phyloP scores from a whole-genome alignment of 1,140 invertebrate genomes.

The Phthorimaea operculella region DNA sequence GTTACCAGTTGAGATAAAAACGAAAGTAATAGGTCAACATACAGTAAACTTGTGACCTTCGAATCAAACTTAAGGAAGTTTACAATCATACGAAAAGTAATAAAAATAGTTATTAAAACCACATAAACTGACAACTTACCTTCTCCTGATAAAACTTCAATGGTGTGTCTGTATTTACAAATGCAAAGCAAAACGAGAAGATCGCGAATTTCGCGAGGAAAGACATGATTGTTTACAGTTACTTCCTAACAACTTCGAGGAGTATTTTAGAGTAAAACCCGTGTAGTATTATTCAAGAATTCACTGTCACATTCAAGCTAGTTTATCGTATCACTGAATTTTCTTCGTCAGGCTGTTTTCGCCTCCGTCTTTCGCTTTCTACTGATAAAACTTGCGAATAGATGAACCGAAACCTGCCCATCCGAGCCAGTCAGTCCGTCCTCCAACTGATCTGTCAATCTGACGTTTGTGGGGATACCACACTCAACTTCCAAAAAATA shows the following conservation, averaged over 20 bases:
- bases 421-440: no score
- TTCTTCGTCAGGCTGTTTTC: no score
- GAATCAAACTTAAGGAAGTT: not conserved
- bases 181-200: slow-evolving; percentile 31
- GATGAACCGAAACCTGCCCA: no score
- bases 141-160: slow-evolving; percentile 58
- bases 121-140: slow-evolving; percentile 29
- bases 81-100: not conserved
- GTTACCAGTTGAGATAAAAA: no score
- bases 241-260: not conserved
- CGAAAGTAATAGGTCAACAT: not conserved
- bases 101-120: no score
- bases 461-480: not conserved
- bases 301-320: not conserved
- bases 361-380: no score
- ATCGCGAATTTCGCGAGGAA: slow-evolving; percentile 34
- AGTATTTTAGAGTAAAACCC: not conserved
- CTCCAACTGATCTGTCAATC: no score
- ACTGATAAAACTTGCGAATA: no score
- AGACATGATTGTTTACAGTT: slow-evolving; percentile 20
- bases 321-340: no score
- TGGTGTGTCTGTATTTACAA: slow-evolving; percentile 41
- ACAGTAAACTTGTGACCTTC: not conserved
- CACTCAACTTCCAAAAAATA: not conserved
- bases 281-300: not conserved